Evolutionary conservation across 2,797 vertebrate genomes (phyloP), one percentile per base, ranked within the genome.

Genomic region (Helarctos malayanus): DNA sequence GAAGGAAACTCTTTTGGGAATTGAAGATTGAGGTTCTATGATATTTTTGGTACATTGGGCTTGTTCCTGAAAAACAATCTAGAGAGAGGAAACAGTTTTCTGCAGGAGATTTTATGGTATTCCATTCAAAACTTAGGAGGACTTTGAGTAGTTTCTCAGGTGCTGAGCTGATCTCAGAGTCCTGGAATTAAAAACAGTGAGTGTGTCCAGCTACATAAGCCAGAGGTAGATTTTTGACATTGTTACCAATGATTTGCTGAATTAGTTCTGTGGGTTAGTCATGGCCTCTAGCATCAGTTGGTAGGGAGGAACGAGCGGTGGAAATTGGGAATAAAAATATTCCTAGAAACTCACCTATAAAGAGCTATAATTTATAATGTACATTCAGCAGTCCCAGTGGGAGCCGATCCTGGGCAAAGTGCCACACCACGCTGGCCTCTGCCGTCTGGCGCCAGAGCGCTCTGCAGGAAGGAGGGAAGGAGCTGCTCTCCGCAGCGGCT

Each of bases 251-350:
- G 65, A 35, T 92, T 85, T 76, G 87, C 18, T 93, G 29, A 90
- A 56, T 80, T 86, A 84, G 23, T 92, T 89, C 29, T 89, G 29
- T 65, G 71, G n/a, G 9, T 9, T n/a, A 21, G 19, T 23, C 82
- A 49, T 19, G 10, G 91, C 21, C 65, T 83, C 63, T 81, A 27
- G n/a, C 38, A 94, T 76, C 25, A 69, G 13, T 81, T 59, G 35
- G 41, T 84, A 95, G 56, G 57, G 76, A 91, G 25, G 32, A 89
- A 49, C 8, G 63, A 56, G 38, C 78, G 83, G 97, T 52, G 68
- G 97, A 96, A 97, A 92, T 0, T 96, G 25, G 59, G 85, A 91
- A 96, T 13, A 25, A 97, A 97, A 97, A 91, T 25, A 93, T 95
- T 69, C 85, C 97, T 18, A 94, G 96, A 98, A 90, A 23, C 65